Evolutionary conservation across 1,140 invertebrate species (phyloP), one percentile per base, ranked within the genome.

Genomic region (Seison nebaliae): DNA sequence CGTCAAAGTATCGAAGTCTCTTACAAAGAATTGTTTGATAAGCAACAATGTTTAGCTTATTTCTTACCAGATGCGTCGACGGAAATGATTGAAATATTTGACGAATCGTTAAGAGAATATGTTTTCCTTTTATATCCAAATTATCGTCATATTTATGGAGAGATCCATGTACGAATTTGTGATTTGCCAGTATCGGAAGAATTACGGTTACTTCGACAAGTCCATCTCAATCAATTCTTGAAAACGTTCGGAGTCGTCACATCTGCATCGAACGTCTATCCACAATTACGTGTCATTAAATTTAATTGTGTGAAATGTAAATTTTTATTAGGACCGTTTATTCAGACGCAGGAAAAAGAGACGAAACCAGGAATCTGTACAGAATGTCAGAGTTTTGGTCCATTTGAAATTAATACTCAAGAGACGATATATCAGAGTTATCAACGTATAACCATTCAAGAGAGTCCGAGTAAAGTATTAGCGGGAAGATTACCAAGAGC

Each of bases 391-490:
- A 83, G 79, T 51, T 65, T 65, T 41, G 88, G 88, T 3, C 88
- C 88, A 1, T 98, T 96, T 57, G 63, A 66, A 44, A 57, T 69
- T 19, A 69, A 70, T 43, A 65, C 66, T 55, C 65, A 69, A 49
- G 73, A 93, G 73, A 96, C 88, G 3, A 50, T 98, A 16, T 98
- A 94, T 53, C 71, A 88, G 37, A 96, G 98, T 54, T 98, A 94
- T 53, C 91, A 98, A 60, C 78, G 86, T 50, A 73, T 98, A 12
- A 88, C 81, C 0, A 68, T 98, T 37, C 91, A 98, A 67, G 88
- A 98, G 63, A 84, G 81, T 28, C 65, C 65, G 11, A 65, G 65
- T 16, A 65, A 66, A 45, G 78, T 96, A 35, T 77, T 83, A 1
- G 80, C 88, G 20, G 91, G 91, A 15, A 67, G 91, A 35, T 73